Evolutionary conservation across 2,888 invertebrate genomes (phyloP).

Genomic region (Trichogramma evanescens): DNA sequence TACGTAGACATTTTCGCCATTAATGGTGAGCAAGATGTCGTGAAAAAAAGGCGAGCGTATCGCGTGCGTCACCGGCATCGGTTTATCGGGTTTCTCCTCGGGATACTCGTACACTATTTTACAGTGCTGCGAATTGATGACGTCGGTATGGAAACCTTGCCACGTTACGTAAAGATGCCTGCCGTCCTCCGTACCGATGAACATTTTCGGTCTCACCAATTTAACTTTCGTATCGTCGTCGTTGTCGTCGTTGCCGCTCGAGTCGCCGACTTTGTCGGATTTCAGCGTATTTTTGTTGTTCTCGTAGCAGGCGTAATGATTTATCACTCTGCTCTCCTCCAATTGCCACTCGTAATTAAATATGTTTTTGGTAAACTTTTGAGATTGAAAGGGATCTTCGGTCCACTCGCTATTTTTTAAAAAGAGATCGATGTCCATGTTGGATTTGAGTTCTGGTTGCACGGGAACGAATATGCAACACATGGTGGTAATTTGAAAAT

Average conservation of each 20-base stretch:
- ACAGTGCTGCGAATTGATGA: constrained; percentile 48
- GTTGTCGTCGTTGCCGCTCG: no score
- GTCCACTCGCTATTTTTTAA: no score
- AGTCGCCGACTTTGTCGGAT: no score
- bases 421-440: no score
- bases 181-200: constrained; percentile 41
- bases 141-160: constrained; percentile 64
- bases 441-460: no score
- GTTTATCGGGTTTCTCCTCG: constrained; percentile 55
- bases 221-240: neutral
- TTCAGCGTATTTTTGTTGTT: no score
- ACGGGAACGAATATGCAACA: no score
- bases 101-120: constrained; percentile 51
- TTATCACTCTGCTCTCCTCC: neutral
- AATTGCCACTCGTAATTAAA: neutral
- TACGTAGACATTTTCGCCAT: constrained; percentile 66
- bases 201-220: constrained; percentile 25
- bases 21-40: constrained; percentile 62
- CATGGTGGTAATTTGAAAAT: no score
- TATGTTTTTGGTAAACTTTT: neutral
- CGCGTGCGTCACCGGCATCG: constrained; percentile 60
- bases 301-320: neutral
- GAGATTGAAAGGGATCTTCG: no score
- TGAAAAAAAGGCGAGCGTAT: constrained; percentile 58
- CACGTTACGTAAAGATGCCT: constrained; percentile 52